Conservation (phyloP, 2,797 vertebrate genomes). For the Dicrostonyx torquatus region DNA sequence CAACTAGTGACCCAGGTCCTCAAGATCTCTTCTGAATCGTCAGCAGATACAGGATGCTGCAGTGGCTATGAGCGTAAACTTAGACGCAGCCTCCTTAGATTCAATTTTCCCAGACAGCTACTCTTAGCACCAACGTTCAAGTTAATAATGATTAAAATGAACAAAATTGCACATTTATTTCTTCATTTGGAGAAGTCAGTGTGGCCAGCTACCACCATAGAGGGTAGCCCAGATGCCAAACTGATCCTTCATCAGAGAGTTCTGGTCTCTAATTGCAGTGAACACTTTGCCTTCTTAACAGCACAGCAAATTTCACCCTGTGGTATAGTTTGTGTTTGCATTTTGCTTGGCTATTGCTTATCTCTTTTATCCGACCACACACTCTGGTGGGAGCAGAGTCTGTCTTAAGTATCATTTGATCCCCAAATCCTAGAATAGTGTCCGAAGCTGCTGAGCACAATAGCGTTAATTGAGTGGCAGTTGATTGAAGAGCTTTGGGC, state of each 20-base stretch:
- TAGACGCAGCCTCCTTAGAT: not conserved
- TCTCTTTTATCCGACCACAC: not conserved
- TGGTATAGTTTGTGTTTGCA: not conserved
- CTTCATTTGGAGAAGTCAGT: not conserved
- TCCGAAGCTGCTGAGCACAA: not conserved
- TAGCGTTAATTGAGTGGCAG: not conserved
- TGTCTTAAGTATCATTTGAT: not conserved
- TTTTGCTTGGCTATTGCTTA: not conserved
- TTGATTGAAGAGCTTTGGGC: not conserved
- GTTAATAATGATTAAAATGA: conserved; percentile 32
- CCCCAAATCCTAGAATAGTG: not conserved
- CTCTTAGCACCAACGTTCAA: not conserved
- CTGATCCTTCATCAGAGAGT: not conserved
- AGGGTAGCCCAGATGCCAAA: not conserved
- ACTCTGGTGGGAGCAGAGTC: not conserved
- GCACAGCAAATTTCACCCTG: not conserved
- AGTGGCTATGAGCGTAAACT: not conserved
- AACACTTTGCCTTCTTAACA: not conserved
- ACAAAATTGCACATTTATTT: not conserved
- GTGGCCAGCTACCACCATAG: not conserved
- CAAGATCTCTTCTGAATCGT: not conserved
- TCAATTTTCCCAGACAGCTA: not conserved
- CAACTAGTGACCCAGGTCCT: not conserved
- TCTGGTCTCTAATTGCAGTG: not conserved
- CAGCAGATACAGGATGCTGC: not conserved